phyloP scores from a whole-genome alignment of 2,888 invertebrate genomes.

The Druceiella hillmani region DNA sequence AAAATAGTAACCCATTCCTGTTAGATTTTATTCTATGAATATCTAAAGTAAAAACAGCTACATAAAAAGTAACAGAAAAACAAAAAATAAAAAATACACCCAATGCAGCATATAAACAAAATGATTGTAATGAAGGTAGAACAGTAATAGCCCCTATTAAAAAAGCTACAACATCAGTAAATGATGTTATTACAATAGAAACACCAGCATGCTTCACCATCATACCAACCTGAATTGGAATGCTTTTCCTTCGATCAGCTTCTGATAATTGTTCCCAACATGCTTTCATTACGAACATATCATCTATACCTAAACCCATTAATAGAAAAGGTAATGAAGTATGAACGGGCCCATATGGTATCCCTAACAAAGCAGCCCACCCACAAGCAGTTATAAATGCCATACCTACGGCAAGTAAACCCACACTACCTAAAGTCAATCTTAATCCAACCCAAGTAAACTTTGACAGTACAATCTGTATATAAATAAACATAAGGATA shows the following conservation, averaged over 20 bases:
- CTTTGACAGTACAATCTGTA: conserved; percentile 66
- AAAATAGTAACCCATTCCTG: conserved; percentile 62
- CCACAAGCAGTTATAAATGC: conserved; percentile 68
- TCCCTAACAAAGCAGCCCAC: conserved; percentile 63
- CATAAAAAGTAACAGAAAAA: conserved; percentile 76
- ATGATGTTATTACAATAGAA: conserved; percentile 76
- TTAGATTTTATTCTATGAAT: conserved; percentile 56
- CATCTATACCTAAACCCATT: conserved; percentile 77
- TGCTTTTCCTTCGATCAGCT: conserved; percentile 45
- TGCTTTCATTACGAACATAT: conserved; percentile 80
- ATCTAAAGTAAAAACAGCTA: conserved; percentile 71
- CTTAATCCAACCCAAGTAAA: conserved; percentile 70
- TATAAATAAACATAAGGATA: conserved; percentile 67
- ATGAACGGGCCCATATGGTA: conserved; percentile 77
- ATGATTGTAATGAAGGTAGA: conserved; percentile 74
- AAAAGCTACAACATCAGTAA: conserved; percentile 77
- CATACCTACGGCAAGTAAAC: conserved; percentile 66
- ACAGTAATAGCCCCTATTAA: conserved; percentile 74
- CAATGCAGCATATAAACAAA: conserved; percentile 74
- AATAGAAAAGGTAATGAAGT: conserved; percentile 75
- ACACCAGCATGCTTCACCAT: conserved; percentile 77
- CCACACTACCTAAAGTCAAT: conserved; percentile 60
- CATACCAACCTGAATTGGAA: conserved; percentile 61
- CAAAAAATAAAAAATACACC: conserved; percentile 72
- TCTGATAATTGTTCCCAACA: conserved; percentile 64